Percentiles rank a stretch among this genome's conserved stretches.
Evolutionary conservation across 2,797 vertebrate species (phyloP).

Genomic region (Betta splendens): DNA sequence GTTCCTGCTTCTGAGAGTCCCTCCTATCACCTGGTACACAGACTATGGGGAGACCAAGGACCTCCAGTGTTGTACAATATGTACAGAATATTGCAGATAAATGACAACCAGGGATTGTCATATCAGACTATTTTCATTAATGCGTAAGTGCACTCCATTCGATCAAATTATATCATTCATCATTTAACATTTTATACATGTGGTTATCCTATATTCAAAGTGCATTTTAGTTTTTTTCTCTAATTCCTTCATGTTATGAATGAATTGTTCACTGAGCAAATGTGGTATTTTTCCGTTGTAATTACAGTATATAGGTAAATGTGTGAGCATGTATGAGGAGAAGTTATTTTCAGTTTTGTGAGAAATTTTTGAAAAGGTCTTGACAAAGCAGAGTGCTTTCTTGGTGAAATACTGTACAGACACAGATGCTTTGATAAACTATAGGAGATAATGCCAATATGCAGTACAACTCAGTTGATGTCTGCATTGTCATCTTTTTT

Average conservation of each 20-base stretch:
- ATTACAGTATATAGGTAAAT: conserved; percentile 54
- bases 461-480: conserved; percentile 47
- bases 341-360: conserved; percentile 52
- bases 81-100: conserved; percentile 76
- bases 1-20: conserved; percentile 7
- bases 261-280: conserved; percentile 31
- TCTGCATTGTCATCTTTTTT: conserved; percentile 23
- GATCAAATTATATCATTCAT: conserved; percentile 24
- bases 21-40: not conserved
- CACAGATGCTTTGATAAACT: conserved; percentile 49
- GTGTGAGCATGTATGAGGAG: conserved; percentile 35
- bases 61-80: conserved; percentile 66
- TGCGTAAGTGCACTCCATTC: conserved; percentile 45
- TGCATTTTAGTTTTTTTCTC: conserved; percentile 61
- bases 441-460: conserved; percentile 44
- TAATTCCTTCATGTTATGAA: conserved; percentile 37
- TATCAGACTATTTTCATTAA: conserved; percentile 46
- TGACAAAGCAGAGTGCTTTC: conserved; percentile 54
- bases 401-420: conserved; percentile 36
- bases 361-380: conserved; percentile 50
- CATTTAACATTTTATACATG: conserved; percentile 62
- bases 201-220: conserved; percentile 39
- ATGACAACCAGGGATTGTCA: conserved; percentile 53
- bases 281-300: conserved; percentile 41
- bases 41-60: conserved; percentile 18